Evolutionary conservation across 2,113 vertebrate genomes (phyloP).

Genomic region (Laterallus jamaicensis): DNA sequence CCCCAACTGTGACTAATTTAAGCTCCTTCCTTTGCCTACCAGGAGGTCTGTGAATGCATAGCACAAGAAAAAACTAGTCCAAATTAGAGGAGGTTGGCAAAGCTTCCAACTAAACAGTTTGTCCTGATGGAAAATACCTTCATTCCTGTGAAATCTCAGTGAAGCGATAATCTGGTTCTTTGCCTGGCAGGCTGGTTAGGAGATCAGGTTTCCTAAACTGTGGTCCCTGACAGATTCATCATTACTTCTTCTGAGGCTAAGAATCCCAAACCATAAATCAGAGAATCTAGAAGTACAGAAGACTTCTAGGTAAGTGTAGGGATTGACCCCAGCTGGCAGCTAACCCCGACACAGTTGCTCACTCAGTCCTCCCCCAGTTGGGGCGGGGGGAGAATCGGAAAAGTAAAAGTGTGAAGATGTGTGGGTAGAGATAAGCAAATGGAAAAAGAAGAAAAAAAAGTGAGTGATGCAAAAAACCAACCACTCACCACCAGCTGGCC

Average conservation of each 20-base stretch:
- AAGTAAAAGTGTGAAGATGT: neutral
- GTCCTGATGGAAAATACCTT: neutral
- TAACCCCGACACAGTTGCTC: neutral
- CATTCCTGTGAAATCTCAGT: neutral
- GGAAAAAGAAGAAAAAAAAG: neutral
- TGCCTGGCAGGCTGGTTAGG: neutral
- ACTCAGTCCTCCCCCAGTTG: neutral
- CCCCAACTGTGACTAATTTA: neutral
- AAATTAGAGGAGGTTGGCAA: neutral
- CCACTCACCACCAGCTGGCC: neutral
- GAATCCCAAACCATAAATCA: neutral
- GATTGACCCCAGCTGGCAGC: neutral
- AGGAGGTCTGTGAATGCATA: neutral
- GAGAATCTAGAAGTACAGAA: neutral
- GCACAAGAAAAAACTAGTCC: neutral
- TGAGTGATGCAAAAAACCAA: neutral
- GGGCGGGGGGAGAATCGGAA: neutral
- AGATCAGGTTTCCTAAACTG: neutral
- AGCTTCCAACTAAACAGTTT: neutral
- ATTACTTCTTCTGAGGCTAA: neutral
- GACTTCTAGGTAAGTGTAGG: neutral
- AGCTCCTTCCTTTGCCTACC: neutral
- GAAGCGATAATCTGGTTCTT: neutral
- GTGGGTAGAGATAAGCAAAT: neutral
- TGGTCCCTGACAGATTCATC: neutral